These are phyloP conservation scores for Chaenocephalus aceratus DNA, from an alignment of 2,113 vertebrate genomes.

Conservation along the genomic window DNA sequence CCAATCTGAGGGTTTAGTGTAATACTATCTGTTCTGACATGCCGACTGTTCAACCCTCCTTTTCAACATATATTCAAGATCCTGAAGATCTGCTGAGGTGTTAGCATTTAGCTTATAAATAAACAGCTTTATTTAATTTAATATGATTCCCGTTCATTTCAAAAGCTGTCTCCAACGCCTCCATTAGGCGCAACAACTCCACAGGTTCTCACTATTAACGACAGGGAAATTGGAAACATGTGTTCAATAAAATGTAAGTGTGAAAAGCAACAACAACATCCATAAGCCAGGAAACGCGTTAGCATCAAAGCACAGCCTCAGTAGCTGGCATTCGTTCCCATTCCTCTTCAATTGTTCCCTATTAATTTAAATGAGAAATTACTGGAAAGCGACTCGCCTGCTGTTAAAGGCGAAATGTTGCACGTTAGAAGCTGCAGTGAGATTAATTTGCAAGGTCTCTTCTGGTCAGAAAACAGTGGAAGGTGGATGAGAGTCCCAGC, in stretches of 20 bases:
- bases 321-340: background rate
- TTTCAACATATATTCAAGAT: conserved; percentile 24
- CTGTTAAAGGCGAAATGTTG: conserved; percentile 26
- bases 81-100: conserved; percentile 20
- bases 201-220: conserved; percentile 57
- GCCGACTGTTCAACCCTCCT: conserved; percentile 17
- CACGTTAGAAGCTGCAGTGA: conserved; percentile 44
- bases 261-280: conserved; percentile 74
- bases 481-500: conserved; percentile 60
- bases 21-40: conserved; percentile 66
- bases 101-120: conserved; percentile 22
- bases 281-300: conserved; percentile 64
- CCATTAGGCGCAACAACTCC: conserved; percentile 58
- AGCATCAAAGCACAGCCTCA: conserved; percentile 42
- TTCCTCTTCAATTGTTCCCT: conserved; percentile 41
- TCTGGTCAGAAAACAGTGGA: conserved; percentile 56
- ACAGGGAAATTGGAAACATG: conserved; percentile 68
- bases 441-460: conserved; percentile 49
- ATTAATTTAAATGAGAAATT: conserved; percentile 61
- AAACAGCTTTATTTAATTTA: conserved; percentile 32
- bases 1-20: conserved; percentile 41
- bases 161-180: conserved; percentile 46
- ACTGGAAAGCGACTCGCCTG: conserved; percentile 41
- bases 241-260: conserved; percentile 71
- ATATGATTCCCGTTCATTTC: conserved; percentile 52